Percentiles rank a stretch among this genome's conserved stretches.
phyloP scores from a whole-genome alignment of 1,140 invertebrate genomes.

The Caenorhabditis brenneri region DNA sequence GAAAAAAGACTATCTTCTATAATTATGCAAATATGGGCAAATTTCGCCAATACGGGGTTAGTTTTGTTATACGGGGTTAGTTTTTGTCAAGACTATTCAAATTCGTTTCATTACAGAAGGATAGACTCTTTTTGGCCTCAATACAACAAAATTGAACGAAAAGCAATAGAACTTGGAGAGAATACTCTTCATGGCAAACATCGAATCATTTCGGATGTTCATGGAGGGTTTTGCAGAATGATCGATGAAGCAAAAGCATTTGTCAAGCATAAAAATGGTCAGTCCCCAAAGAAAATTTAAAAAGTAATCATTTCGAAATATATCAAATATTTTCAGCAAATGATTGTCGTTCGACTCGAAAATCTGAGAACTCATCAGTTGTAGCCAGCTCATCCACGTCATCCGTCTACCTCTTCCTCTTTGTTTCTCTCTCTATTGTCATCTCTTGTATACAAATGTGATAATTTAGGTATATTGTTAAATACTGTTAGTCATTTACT shows the following conservation, averaged over 20 bases:
- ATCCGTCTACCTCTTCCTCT: background rate
- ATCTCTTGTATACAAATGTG: constrained; percentile 13
- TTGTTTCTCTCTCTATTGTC: background rate
- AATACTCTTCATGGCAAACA: constrained; percentile 55
- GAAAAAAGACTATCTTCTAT: constrained; percentile 83
- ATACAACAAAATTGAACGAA: constrained; percentile 66
- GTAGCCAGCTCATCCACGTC: background rate
- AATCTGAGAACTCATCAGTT: background rate
- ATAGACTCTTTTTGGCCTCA: constrained; percentile 68
- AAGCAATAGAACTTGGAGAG: constrained; percentile 66
- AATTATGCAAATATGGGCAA: constrained; percentile 93
- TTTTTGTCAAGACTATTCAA: too few relatives aligned
- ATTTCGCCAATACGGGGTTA: constrained; percentile 91
- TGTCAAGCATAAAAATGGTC: constrained; percentile 9
- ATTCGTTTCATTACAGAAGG: constrained; percentile 40
- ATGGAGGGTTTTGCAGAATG: constrained; percentile 63
- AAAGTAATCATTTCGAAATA: background rate
- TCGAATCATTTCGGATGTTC: constrained; percentile 67
- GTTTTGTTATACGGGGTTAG: background rate
- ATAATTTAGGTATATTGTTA: background rate
- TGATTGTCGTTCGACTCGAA: constrained; percentile 15
- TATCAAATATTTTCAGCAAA: background rate
- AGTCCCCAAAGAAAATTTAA: too few relatives aligned
- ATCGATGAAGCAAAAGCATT: constrained; percentile 64
- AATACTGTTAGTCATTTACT: background rate